These are phyloP conservation scores for Leptodactylus fuscus DNA, from an alignment of 2,113 vertebrate species.

Conservation along the genomic window DNA sequence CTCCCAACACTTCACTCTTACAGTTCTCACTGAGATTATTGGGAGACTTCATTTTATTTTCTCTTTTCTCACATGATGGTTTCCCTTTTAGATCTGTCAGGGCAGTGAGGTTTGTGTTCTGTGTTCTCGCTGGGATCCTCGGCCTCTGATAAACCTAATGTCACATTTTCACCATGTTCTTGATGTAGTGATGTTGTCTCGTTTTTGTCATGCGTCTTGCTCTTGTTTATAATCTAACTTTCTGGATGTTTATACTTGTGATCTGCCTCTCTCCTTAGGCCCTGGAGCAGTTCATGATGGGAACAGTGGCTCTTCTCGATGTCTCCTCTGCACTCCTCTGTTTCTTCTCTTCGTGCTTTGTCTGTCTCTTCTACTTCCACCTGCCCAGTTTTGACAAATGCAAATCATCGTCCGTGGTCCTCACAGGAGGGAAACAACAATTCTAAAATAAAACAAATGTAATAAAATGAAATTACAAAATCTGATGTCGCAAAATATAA, in stretches of 20 bases:
- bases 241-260: neutral
- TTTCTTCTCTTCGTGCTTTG: constrained; percentile 35
- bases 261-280: constrained; percentile 49
- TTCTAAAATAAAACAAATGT: constrained; percentile 51
- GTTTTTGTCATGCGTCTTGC: neutral
- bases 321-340: constrained; percentile 51
- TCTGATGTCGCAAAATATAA: constrained; percentile 54
- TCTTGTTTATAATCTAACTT: neutral
- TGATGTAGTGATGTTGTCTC: neutral
- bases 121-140: neutral
- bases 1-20: neutral
- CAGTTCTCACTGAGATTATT: neutral
- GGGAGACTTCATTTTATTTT: neutral
- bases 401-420: constrained; percentile 13
- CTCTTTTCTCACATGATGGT: neutral
- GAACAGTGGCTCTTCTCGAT: constrained; percentile 52
- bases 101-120: neutral
- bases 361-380: constrained; percentile 55
- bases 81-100: neutral
- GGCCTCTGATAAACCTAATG: neutral
- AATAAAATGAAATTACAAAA: constrained; percentile 57
- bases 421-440: constrained; percentile 54
- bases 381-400: constrained; percentile 56
- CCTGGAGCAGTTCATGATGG: constrained; percentile 57
- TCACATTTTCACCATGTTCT: neutral